These are phyloP conservation scores for Drosophila obscura DNA, from an alignment of 1,140 invertebrate genomes.

Conservation along the genomic window DNA sequence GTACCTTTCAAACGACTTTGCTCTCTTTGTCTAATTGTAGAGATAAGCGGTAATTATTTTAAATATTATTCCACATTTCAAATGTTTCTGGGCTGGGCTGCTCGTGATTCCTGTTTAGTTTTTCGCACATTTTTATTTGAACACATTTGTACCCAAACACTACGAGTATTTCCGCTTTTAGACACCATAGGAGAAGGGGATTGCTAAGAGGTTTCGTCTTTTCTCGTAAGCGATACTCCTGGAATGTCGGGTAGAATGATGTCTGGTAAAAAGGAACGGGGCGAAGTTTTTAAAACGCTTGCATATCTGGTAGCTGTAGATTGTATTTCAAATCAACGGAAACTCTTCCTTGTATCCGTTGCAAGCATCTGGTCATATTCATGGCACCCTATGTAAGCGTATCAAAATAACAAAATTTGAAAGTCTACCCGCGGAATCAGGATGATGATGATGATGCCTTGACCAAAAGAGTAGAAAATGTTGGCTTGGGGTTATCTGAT, in stretches of 20 bases:
- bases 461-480: slow-evolving; percentile 9
- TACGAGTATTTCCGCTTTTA: slow-evolving; percentile 4
- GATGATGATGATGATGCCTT: slow-evolving; percentile 12
- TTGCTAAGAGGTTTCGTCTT: slow-evolving; percentile 8
- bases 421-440: slow-evolving; percentile 10
- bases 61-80: slow-evolving; percentile 27
- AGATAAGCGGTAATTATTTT: slow-evolving; percentile 57
- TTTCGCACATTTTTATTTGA: slow-evolving; percentile 41
- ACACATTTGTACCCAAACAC: slow-evolving; percentile 13
- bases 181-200: too few species aligned
- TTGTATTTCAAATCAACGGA: too few species aligned
- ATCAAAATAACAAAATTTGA: slow-evolving; percentile 19
- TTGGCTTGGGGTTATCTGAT: slow-evolving; percentile 41
- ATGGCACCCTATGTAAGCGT: too few species aligned
- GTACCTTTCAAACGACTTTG: slow-evolving; percentile 78
- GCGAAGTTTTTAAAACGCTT: too few species aligned
- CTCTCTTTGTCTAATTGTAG: slow-evolving; percentile 17
- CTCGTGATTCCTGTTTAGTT: slow-evolving; percentile 21
- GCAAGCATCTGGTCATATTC: too few species aligned
- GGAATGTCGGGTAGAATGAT: slow-evolving; percentile 9
- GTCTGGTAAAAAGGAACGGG: too few species aligned
- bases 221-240: slow-evolving; percentile 18
- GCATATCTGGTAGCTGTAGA: too few species aligned
- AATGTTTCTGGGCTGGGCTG: neutral
- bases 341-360: too few species aligned